Conservation (phyloP, 2,888 invertebrate genomes). For the Metopia argyrocephala region DNA sequence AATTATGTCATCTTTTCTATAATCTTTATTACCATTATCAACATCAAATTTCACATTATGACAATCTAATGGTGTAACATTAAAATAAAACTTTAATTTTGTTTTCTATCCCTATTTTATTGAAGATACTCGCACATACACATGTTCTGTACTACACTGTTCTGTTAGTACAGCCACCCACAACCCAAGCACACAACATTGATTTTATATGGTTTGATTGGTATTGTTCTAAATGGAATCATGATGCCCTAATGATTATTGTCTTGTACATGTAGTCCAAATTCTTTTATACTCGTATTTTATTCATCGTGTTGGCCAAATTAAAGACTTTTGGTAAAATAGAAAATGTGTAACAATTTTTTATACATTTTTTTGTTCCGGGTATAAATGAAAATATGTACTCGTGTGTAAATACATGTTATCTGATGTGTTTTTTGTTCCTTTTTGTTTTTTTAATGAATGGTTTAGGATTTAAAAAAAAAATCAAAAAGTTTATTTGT, state of each 20-base stretch:
- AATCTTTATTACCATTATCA: slow-evolving; percentile 53
- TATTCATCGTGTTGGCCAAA: too few species aligned
- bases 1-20: slow-evolving; percentile 48
- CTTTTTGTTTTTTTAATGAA: too few species aligned
- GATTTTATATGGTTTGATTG: neutral
- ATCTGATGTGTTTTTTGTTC: too few species aligned
- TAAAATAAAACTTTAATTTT: slow-evolving; percentile 10
- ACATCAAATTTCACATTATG: slow-evolving; percentile 45
- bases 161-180: too few species aligned
- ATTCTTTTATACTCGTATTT: neutral
- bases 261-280: neutral
- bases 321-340: neutral
- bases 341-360: too few species aligned
- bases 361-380: too few species aligned
- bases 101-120: neutral
- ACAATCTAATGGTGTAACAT: slow-evolving; percentile 25
- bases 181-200: too few species aligned
- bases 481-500: too few species aligned
- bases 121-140: neutral
- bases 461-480: too few species aligned
- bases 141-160: too few species aligned
- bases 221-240: neutral
- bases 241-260: neutral
- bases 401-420: too few species aligned
- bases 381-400: too few species aligned